Percentiles rank a stretch among this genome's conserved stretches.
Evolutionary conservation across 2,888 invertebrate species (phyloP).

Genomic region (Sarcophaga carnaria): DNA sequence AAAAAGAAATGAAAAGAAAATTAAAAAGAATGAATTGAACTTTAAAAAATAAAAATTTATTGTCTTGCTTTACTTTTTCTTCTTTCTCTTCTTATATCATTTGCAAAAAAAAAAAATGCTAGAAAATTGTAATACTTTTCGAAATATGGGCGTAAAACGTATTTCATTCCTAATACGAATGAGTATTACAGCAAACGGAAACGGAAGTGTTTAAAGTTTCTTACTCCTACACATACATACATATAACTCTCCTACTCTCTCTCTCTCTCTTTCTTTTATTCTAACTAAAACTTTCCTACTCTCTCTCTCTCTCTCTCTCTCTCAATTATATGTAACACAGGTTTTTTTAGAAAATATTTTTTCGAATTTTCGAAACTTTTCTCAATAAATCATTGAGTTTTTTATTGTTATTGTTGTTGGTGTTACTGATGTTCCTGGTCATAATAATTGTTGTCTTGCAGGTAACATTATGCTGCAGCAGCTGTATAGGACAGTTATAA

Average conservation of each 20-base stretch:
- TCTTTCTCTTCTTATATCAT: slow-evolving; percentile 9
- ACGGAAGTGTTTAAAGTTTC: slow-evolving; percentile 62
- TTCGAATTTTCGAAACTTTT: slow-evolving; percentile 21
- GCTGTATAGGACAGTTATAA: background rate
- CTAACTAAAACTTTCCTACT: too few species aligned
- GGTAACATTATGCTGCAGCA: background rate
- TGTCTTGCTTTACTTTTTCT: background rate
- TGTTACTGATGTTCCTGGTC: background rate
- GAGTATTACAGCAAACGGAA: slow-evolving; percentile 47
- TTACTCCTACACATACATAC: slow-evolving; percentile 25
- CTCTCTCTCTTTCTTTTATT: too few species aligned
- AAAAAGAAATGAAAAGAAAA: slow-evolving; percentile 14
- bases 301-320: too few species aligned
- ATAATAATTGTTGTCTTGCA: background rate
- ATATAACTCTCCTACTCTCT: background rate
- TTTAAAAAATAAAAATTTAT: slow-evolving; percentile 20
- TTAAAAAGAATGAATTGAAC: background rate
- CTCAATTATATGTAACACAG: background rate
- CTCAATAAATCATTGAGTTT: background rate
- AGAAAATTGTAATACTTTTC: background rate
- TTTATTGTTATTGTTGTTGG: background rate
- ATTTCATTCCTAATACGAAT: too few species aligned
- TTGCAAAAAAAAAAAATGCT: slow-evolving; percentile 5
- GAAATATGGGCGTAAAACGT: too few species aligned
- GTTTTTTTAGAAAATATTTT: background rate